Evolutionary conservation across 2,888 invertebrate genomes (phyloP).

Genomic region (Caenorhabditis sp.): DNA sequence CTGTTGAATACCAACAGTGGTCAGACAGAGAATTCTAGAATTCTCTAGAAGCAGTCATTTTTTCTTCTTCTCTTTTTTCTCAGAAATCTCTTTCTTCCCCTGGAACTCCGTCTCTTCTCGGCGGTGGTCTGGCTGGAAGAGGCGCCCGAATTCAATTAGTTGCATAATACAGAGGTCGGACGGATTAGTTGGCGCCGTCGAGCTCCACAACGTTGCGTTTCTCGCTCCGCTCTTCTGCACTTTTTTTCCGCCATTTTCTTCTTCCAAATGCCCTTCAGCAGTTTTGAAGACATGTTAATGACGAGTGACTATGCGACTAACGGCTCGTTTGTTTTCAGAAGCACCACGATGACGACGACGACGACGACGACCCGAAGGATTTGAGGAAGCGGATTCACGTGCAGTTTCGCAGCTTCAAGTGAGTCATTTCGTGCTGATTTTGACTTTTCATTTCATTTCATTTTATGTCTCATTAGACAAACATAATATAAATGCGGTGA

Average conservation of each 20-base stretch:
- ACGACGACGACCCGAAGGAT: conserved; percentile 40
- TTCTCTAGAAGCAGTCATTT: too few relatives aligned
- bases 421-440: conserved; percentile 14
- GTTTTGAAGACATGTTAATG: background rate
- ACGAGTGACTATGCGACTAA: conserved; percentile 7
- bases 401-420: conserved; percentile 57
- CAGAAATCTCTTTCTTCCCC: background rate
- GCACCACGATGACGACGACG: conserved; percentile 7
- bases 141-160: conserved; percentile 30
- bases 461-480: too few relatives aligned
- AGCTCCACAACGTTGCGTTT: background rate
- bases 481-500: too few relatives aligned
- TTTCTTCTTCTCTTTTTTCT: background rate
- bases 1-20: too few relatives aligned
- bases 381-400: conserved; percentile 44
- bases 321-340: conserved; percentile 25
- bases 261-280: background rate
- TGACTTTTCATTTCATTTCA: background rate
- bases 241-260: too few relatives aligned
- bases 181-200: conserved; percentile 9
- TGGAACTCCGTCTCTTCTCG: conserved; percentile 19
- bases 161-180: conserved; percentile 20
- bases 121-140: conserved; percentile 1
- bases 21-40: too few relatives aligned
- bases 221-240: background rate